A percentile compares a stretch with the other conserved stretches of the same genome.
Evolutionary conservation across 2,797 vertebrate genomes (phyloP).

Genomic region (Lacerta agilis): DNA sequence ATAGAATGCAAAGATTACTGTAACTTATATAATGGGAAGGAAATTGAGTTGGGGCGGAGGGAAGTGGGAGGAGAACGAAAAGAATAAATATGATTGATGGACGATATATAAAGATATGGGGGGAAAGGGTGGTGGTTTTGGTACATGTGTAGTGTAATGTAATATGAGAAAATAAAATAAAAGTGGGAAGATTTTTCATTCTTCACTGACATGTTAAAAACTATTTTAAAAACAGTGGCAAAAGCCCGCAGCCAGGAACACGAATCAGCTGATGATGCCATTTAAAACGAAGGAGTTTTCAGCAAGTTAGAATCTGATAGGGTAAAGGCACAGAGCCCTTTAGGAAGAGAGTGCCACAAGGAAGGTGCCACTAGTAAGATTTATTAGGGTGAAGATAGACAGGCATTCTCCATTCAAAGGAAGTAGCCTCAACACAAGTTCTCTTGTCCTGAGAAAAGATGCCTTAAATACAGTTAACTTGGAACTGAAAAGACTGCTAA

Average conservation of each 20-base stretch:
- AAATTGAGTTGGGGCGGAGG: too few relatives aligned
- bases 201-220: background rate
- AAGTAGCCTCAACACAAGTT: background rate
- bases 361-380: background rate
- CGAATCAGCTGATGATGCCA: background rate
- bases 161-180: too few relatives aligned
- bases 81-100: too few relatives aligned
- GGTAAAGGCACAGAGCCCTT: background rate
- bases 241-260: background rate
- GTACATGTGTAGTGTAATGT: too few relatives aligned
- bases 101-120: too few relatives aligned
- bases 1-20: too few relatives aligned
- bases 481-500: too few relatives aligned
- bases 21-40: too few relatives aligned
- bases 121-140: too few relatives aligned
- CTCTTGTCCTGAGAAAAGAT: background rate
- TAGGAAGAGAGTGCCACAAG: background rate
- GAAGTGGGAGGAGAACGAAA: too few relatives aligned
- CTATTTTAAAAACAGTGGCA: background rate
- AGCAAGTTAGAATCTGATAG: background rate
- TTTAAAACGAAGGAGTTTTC: background rate
- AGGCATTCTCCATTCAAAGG: background rate
- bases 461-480: background rate
- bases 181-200: too few relatives aligned
- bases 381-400: background rate